These are phyloP conservation scores for Sula dactylatra DNA, from an alignment of 2,113 vertebrate genomes.

Conservation along the genomic window DNA sequence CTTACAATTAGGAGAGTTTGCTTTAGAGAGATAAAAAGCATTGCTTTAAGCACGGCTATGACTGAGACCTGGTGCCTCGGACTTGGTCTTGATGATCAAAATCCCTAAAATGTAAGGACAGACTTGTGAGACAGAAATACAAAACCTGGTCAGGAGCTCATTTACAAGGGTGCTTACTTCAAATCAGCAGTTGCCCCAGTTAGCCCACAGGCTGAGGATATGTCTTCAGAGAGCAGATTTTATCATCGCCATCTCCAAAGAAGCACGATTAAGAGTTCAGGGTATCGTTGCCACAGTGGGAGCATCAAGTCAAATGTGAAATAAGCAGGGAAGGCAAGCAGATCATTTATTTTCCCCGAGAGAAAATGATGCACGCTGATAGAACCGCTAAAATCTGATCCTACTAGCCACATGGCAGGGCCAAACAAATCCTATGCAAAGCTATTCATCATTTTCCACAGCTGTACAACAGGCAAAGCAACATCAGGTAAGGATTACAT, in stretches of 20 bases:
- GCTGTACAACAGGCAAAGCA: neutral
- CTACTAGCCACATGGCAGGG: neutral
- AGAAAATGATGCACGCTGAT: neutral
- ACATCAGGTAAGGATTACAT: neutral
- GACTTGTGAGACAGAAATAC: neutral
- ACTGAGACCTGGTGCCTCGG: neutral
- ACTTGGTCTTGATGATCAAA: neutral
- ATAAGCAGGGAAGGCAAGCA: neutral
- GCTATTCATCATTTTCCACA: neutral
- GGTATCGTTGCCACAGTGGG: neutral
- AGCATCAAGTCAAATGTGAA: conserved; percentile 4
- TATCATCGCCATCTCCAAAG: neutral
- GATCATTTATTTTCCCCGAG: neutral
- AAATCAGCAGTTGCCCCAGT: neutral
- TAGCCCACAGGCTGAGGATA: neutral
- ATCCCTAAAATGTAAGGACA: neutral
- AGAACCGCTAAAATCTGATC: neutral
- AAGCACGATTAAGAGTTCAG: neutral
- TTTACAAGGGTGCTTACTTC: neutral
- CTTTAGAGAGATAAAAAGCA: neutral
- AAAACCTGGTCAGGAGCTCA: neutral
- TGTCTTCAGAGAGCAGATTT: neutral
- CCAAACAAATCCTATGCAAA: neutral
- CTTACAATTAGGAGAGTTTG: neutral
- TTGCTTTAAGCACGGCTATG: neutral